Evolutionary conservation across 2,113 vertebrate genomes (phyloP).

Genomic region (Lophura nycthemera): DNA sequence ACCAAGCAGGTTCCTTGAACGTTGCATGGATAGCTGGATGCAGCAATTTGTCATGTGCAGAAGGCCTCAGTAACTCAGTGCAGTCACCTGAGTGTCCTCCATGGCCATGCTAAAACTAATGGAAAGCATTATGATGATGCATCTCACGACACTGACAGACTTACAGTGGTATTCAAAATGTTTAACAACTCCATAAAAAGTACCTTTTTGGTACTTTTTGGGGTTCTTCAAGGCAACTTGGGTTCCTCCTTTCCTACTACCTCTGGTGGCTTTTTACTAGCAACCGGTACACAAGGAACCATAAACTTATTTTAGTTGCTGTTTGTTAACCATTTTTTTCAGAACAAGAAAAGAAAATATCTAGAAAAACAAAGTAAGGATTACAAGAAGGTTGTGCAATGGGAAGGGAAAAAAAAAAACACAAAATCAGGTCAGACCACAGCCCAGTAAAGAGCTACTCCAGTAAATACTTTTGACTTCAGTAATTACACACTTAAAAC

Average conservation of each 20-base stretch:
- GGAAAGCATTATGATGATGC: neutral
- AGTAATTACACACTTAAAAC: neutral
- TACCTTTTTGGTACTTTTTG: neutral
- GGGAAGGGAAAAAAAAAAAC: conserved; percentile 1
- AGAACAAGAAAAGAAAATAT: neutral
- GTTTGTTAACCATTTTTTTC: neutral
- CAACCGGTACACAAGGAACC: neutral
- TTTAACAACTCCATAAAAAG: neutral
- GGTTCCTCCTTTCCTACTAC: neutral
- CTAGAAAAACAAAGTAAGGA: conserved; percentile 19
- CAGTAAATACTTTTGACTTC: conserved; percentile 3
- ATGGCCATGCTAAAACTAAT: accelerated
- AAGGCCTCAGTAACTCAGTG: neutral
- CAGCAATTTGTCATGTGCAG: neutral
- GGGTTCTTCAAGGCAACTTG: neutral
- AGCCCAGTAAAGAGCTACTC: neutral
- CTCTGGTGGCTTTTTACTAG: neutral
- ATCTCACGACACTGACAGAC: neutral
- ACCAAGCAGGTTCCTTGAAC: neutral
- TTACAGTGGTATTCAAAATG: neutral
- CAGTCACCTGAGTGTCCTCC: neutral
- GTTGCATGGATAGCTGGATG: neutral
- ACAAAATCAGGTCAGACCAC: neutral
- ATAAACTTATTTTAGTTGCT: neutral
- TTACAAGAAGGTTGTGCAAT: conserved; percentile 13